Base-by-base conservation (phyloP, 2,113 vertebrate species). In the Echinops telfairi region DNA sequence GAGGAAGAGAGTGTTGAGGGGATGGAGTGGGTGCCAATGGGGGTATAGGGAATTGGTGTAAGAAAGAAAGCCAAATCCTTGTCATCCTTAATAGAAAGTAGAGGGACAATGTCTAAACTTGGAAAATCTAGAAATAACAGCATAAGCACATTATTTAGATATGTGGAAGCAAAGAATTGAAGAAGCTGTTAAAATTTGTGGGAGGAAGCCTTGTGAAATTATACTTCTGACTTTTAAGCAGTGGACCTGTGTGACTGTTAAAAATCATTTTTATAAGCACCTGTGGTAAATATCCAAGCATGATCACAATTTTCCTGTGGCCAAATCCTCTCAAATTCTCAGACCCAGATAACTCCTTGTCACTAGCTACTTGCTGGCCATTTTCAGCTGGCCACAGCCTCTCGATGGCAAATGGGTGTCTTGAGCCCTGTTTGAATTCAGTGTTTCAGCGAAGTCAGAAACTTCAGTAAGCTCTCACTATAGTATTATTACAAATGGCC, bases 151-250 rank as follows among this genome's bases (percentile, higher is more conserved):
- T 60, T 81, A 25, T 58, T 91, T 83, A 86, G 58, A 53, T 68
- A 38, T 20, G 20, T 57, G 23, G 29, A 88, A 71, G 31, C 29
- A 57, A 94, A 89, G 33, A 79, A 88, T 31, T 83, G 53, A 92
- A 85, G 40, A 90, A 83, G 66, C 31, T 95, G 25, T 85, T 86
- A 22, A 36, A 73, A 73, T 47, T 64, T 85, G 33, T 53, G 19
- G 40, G 33, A 89, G n/a, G 38, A 62, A 86, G 73, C n/a, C 64
- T 84, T 60, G 22, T 4, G 78, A 60, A 92, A 88, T 83, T 64
- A 36, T 2, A n/a, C 73, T 70, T 70, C 78, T 93, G 27, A 68
- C 71, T 60, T 93, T 90, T 83, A 79, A 90, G 86, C 91, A 73
- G 60, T 77, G 27, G 29, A 36, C 47, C 68, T 80, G 0, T 80